A percentile compares a stretch with the other conserved stretches of the same genome.
Conservation (phyloP, 2,888 invertebrate genomes). For the Troilus luridus region DNA sequence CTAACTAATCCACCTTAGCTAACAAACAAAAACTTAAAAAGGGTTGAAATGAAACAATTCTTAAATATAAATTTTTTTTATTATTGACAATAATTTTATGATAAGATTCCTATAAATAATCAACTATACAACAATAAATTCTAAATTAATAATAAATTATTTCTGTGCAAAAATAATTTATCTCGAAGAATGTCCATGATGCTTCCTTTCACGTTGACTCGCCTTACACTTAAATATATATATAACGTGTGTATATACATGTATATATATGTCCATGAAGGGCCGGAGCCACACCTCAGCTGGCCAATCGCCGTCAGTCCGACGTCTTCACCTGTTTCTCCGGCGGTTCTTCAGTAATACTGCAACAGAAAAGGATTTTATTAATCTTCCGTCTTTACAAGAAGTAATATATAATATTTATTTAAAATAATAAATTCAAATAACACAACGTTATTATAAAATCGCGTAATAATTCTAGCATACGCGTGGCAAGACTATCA, state of each 20-base stretch:
- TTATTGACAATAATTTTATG: conserved; percentile 54
- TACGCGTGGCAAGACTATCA: too few relatives aligned
- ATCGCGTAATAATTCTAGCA: too few relatives aligned
- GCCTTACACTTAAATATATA: not conserved
- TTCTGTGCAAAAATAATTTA: conserved; percentile 59
- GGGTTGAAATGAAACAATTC: not conserved
- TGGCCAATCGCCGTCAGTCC: conserved; percentile 19
- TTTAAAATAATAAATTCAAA: too few relatives aligned
- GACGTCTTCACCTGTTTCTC: conserved; percentile 56
- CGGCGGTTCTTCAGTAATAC: conserved; percentile 48
- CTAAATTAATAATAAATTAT: conserved; percentile 55
- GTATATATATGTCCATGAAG: not conserved
- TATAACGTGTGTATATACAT: conserved; percentile 42
- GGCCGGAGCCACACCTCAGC: not conserved
- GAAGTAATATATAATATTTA: too few relatives aligned
- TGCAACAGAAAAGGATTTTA: conserved; percentile 19
- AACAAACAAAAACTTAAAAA: not conserved
- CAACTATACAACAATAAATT: conserved; percentile 49
- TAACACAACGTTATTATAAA: too few relatives aligned
- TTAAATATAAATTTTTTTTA: conserved; percentile 55
- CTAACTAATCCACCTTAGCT: too few relatives aligned
- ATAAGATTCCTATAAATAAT: conserved; percentile 50
- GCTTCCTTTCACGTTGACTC: not conserved
- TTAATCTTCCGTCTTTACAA: too few relatives aligned
- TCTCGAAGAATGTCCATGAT: conserved; percentile 26